phyloP scores from a whole-genome alignment of 1,140 invertebrate genomes.

The Berghia stephanieae region DNA sequence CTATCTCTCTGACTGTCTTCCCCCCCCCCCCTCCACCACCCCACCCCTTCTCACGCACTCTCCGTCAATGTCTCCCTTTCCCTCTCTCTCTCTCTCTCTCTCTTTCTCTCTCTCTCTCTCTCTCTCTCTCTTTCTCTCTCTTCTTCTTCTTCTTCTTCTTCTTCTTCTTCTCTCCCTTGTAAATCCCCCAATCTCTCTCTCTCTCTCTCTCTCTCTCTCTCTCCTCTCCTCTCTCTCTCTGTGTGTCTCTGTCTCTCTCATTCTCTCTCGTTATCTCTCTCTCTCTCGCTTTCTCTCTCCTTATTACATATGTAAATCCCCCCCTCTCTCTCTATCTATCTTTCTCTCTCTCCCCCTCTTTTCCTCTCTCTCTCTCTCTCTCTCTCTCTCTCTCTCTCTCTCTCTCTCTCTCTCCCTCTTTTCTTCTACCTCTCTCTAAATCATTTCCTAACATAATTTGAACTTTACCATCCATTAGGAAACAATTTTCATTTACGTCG shows the following conservation, averaged over 20 bases:
- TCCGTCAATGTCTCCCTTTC: neutral
- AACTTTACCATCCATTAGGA: no score
- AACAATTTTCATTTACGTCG: no score
- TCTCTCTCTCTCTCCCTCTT: neutral
- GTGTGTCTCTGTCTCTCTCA: no score
- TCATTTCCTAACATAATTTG: no score
- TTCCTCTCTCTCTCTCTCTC: neutral
- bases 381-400: neutral
- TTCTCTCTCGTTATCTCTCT: no score
- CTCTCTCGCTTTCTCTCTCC: neutral
- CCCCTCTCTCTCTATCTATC: neutral
- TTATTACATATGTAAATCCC: no score
- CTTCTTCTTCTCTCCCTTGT: no score
- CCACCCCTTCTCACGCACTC: no score
- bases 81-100: neutral
- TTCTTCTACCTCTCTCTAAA: neutral
- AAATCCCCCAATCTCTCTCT: no score
- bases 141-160: neutral
- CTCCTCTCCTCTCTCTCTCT: neutral
- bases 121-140: neutral
- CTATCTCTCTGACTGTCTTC: no score
- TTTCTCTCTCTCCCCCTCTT: neutral
- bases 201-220: neutral
- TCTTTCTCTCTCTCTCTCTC: slow-evolving; percentile 3
- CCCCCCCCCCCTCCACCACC: no score